These are phyloP conservation scores for Cantharis rustica DNA, from an alignment of 2,888 invertebrate species.

Conservation along the genomic window DNA sequence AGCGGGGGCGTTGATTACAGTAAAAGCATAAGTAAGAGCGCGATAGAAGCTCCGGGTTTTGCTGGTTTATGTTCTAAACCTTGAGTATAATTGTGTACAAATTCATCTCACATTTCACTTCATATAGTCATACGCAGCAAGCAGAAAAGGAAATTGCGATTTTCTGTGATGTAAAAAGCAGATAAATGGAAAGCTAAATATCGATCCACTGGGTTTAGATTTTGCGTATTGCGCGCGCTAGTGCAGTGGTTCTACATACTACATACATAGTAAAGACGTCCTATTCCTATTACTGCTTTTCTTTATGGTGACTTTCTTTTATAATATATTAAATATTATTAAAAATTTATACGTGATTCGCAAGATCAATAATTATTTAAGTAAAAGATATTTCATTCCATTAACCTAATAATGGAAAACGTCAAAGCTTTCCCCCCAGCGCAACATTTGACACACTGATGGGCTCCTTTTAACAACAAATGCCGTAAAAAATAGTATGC, in stretches of 20 bases:
- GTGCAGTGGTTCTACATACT: slow-evolving; percentile 29
- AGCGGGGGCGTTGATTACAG: slow-evolving; percentile 36
- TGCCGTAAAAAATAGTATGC: too few relatives aligned
- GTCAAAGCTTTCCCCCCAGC: too few relatives aligned
- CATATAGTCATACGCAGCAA: neutral
- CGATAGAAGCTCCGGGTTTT: slow-evolving; percentile 39
- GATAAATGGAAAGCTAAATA: slow-evolving; percentile 30
- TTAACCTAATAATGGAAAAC: too few relatives aligned
- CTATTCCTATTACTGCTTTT: slow-evolving; percentile 14
- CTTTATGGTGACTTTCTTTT: neutral
- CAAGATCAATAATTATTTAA: too few relatives aligned
- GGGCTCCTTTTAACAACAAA: too few relatives aligned
- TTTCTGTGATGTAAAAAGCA: slow-evolving; percentile 18
- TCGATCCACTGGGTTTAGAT: slow-evolving; percentile 37
- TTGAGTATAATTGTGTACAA: slow-evolving; percentile 15
- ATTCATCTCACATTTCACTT: slow-evolving; percentile 20
- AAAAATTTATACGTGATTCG: neutral
- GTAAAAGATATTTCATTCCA: too few relatives aligned
- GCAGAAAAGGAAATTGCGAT: slow-evolving; percentile 12
- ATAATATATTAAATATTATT: too few relatives aligned
- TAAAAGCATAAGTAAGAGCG: slow-evolving; percentile 38
- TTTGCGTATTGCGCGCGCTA: slow-evolving; percentile 38
- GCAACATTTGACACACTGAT: too few relatives aligned
- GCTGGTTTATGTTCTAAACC: slow-evolving; percentile 8
- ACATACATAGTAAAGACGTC: slow-evolving; percentile 22